phyloP scores from a whole-genome alignment of 2,113 vertebrate species.

The Sterna hirundo region DNA sequence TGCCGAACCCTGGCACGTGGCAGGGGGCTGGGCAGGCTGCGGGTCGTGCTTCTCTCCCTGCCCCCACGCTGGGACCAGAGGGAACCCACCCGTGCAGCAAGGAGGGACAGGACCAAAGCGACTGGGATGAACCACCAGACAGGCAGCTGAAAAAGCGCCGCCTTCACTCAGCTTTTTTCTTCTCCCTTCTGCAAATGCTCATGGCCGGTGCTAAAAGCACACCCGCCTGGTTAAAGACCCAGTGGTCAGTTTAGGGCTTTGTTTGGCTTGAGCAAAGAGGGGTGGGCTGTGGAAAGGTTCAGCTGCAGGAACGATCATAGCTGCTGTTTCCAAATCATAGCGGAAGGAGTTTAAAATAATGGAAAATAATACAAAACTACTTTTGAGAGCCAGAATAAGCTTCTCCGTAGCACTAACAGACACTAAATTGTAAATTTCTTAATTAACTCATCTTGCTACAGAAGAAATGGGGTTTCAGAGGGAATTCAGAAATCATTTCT shows the following conservation, averaged over 20 bases:
- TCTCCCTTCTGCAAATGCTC: not conserved
- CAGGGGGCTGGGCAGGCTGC: not conserved
- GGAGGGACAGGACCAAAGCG: not conserved
- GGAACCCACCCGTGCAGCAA: not conserved
- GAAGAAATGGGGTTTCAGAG: not conserved
- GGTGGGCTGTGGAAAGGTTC: not conserved
- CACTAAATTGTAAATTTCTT: not conserved
- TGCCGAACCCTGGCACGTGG: not conserved
- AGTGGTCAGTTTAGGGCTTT: not conserved
- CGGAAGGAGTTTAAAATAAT: not conserved
- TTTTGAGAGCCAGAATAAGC: not conserved
- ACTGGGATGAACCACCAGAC: fast-evolving
- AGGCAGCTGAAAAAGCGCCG: fast-evolving
- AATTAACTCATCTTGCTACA: constrained; percentile 2
- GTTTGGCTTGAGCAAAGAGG: not conserved
- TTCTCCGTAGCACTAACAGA: not conserved
- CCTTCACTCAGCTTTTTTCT: not conserved
- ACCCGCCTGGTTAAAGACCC: not conserved
- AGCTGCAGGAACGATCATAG: not conserved
- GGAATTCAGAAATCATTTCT: constrained; percentile 18
- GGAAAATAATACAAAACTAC: not conserved
- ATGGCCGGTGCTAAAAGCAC: not conserved
- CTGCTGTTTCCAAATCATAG: not conserved
- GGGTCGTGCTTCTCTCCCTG: fast-evolving
- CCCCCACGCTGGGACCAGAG: not conserved